Base-by-base conservation (phyloP, 2,113 vertebrate genomes). In the Tetraodon nigroviridis region DNA sequence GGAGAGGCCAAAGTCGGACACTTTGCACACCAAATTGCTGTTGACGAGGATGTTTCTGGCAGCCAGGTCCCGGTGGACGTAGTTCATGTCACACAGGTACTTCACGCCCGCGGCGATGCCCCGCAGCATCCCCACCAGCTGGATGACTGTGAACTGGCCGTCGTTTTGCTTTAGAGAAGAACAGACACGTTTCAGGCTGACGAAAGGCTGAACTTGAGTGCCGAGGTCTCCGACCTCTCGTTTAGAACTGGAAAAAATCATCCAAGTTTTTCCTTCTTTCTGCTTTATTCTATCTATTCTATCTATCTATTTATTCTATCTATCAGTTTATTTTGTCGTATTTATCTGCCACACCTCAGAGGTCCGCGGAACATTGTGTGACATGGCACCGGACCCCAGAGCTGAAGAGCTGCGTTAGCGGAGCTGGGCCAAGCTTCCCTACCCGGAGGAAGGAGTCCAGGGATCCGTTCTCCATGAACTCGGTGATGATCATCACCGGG, bases 391-490 rank as follows among this genome's bases (percentile, higher is more conserved):
- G n/a, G n/a, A n/a, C n/a, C n/a, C n/a, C n/a, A n/a, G n/a, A n/a
- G n/a, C n/a, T n/a, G n/a, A n/a, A n/a, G n/a, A n/a, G n/a, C n/a
- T n/a, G n/a, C n/a, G n/a, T n/a, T n/a, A 24, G 22, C 2, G 22
- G 22, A 5, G 22, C 22, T 3, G 22, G 5, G 22, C 2, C 3
- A 27, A 27, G 24, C 24, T 3, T 6, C 24, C 24, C 24, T 92
- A 97, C 96, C 92, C 95, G 81, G 18, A 98, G 91, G 88, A 98
- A 98, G 66, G 95, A 97, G 76, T 98, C 96, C 41, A 98, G 89
- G 0, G 95, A 98, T 22, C 96, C 96, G 0, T 98, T 98, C 86
- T 98, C 95, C 96, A 98, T 98, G 89, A 98, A 98, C 85, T 98
- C 96, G 0, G 96, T 98, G 64, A 98, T 90, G 81, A 98, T 98